Conservation (phyloP, 2,113 vertebrate species). For the Circaetus gallicus region DNA sequence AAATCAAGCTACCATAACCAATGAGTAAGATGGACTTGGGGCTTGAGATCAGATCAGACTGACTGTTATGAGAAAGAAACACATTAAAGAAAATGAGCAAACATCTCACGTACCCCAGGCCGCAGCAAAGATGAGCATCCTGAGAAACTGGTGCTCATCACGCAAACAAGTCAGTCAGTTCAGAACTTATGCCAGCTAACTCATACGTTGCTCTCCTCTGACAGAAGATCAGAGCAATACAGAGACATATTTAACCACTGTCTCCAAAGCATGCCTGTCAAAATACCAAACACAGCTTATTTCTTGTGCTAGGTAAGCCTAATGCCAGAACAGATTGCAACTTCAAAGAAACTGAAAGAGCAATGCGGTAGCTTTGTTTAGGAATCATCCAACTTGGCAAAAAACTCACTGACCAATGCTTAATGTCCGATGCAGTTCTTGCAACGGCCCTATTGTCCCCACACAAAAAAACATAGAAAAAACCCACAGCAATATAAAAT, state of each 20-base stretch:
- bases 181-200: not conserved
- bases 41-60: not conserved
- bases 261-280: not conserved
- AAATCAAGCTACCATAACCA: not conserved
- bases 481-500: not conserved
- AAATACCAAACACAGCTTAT: not conserved
- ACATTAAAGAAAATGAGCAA: not conserved
- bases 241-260: not conserved
- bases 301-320: not conserved
- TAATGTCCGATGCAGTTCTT: not conserved
- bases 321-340: not conserved
- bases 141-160: not conserved
- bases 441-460: not conserved
- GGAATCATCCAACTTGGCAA: not conserved
- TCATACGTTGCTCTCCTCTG: not conserved
- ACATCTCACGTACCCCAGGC: not conserved
- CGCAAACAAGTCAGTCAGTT: not conserved
- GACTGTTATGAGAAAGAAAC: not conserved
- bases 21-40: fast-evolving
- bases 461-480: not conserved
- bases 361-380: not conserved
- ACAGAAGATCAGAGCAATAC: not conserved
- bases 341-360: not conserved
- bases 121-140: not conserved
- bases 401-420: not conserved